Base-by-base conservation (phyloP, 2,797 vertebrate genomes). In the Ctenopoma multispine region DNA sequence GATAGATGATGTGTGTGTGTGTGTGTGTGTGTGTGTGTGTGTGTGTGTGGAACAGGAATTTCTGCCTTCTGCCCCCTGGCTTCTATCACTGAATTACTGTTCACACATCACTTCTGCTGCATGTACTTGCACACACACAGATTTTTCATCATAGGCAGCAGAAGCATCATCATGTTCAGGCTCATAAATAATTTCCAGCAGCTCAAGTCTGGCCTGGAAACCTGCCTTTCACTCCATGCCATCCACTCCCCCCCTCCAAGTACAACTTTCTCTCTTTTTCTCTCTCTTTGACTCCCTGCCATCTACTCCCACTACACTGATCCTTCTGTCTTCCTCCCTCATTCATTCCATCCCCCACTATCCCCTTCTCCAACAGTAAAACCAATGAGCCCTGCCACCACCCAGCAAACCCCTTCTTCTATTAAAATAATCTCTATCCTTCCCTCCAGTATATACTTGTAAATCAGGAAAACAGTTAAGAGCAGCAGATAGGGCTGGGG, bases 121-220 rank as follows among this genome's bases (percentile, higher is more conserved):
- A 51, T 43, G 62, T 66, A 65, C 60, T 65, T 46, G 36, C 63
- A 68, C 75, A 72, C 75, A 84, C 65, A 80, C 65, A 77, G 3
- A 82, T 71, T 89, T 89, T 91, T 88, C 86, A 92, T 92, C 89
- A 89, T 80, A 81, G 85, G 84, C 86, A 89, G 84, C 82, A 85
- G 87, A 85, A 90, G 85, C 85, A 89, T 89, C 86, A 91, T 92
- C 90, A 89, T 92, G 86, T 92, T 92, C 87, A 85, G 80, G 79
- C 90, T 92, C 90, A 92, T 91, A 91, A 93, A 93, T 92, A 90
- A 92, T 92, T 92, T 92, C 90, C 89, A 92, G 83, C 89, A 92
- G 87, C 92, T 93, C 86, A 90, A 92, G 86, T 90, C 90, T 93
- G 93, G 92, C 90, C 93, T 92, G 91, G 90, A 94, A 94, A 92